These are phyloP conservation scores for Melanostoma mellinum DNA, from an alignment of 2,888 invertebrate genomes.

Conservation along the genomic window DNA sequence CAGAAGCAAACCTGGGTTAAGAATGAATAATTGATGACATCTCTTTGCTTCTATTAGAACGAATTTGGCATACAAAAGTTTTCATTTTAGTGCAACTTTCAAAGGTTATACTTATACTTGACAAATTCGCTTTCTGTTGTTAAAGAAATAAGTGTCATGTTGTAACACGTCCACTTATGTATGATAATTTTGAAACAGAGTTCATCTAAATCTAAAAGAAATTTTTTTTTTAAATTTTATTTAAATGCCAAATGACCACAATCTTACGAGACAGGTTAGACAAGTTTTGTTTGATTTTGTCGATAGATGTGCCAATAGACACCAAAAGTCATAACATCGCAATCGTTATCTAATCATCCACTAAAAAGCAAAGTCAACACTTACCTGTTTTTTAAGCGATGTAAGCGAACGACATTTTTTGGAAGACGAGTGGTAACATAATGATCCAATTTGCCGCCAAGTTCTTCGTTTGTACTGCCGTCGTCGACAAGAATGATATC, in stretches of 20 bases:
- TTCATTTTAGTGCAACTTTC: background rate
- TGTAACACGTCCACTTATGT: slow-evolving; percentile 25
- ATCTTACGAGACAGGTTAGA: slow-evolving; percentile 52
- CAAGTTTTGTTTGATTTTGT: slow-evolving; percentile 39
- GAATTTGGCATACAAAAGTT: slow-evolving; percentile 22
- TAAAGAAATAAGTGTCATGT: background rate
- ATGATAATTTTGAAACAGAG: slow-evolving; percentile 24
- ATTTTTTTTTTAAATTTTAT: background rate
- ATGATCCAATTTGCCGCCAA: slow-evolving; percentile 89
- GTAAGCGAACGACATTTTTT: slow-evolving; percentile 86
- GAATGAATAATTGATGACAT: slow-evolving; percentile 44
- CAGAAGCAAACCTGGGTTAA: too few relatives aligned
- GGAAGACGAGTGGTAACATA: slow-evolving; percentile 90
- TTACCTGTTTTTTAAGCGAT: slow-evolving; percentile 88
- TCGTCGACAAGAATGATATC: slow-evolving; percentile 98
- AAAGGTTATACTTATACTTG: slow-evolving; percentile 29
- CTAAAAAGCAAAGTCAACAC: background rate
- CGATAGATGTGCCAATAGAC: slow-evolving; percentile 39
- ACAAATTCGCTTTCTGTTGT: slow-evolving; percentile 48
- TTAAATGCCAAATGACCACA: slow-evolving; percentile 63
- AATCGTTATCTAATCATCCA: slow-evolving; percentile 52
- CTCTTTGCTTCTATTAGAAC: slow-evolving; percentile 14
- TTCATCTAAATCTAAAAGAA: background rate
- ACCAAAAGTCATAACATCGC: slow-evolving; percentile 11
- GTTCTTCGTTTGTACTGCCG: slow-evolving; percentile 90